Conservation (phyloP, 1,140 invertebrate genomes). For the Paracyclopina nana region DNA sequence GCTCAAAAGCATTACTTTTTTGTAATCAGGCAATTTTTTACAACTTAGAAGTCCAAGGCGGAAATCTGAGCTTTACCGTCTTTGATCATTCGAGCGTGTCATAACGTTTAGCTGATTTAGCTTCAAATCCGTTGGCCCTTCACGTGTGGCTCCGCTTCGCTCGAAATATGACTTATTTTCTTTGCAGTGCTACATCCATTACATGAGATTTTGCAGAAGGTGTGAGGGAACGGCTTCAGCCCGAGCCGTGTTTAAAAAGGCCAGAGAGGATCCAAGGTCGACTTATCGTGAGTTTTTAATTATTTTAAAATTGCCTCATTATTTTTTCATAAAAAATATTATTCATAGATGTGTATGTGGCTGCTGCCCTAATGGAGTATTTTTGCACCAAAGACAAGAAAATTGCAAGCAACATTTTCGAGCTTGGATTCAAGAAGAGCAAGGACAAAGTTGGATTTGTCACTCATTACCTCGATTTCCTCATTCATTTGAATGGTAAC, state of each 20-base stretch:
- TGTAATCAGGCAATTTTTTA: too few species aligned
- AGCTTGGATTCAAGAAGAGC: conserved; percentile 91
- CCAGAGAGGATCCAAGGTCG: conserved; percentile 65
- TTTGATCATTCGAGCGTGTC: too few species aligned
- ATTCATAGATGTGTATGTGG: conserved; percentile 84
- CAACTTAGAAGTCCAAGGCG: too few species aligned
- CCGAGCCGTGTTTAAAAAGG: conserved; percentile 78
- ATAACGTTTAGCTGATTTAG: too few species aligned
- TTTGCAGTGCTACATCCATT: conserved; percentile 77
- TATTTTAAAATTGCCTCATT: too few species aligned
- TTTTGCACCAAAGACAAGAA: conserved; percentile 98
- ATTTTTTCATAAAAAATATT: too few species aligned
- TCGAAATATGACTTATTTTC: conserved; percentile 17
- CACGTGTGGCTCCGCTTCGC: too few species aligned
- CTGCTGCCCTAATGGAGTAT: conserved; percentile 96
- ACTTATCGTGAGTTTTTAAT: too few species aligned
- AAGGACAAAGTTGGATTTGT: conserved; percentile 83
- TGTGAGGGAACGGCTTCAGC: conserved; percentile 96
- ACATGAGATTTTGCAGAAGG: conserved; percentile 93
- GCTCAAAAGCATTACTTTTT: too few species aligned
- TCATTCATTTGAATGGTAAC: conserved; percentile 88
- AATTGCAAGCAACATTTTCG: conserved; percentile 93
- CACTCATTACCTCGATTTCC: conserved; percentile 84
- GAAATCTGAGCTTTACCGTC: too few species aligned
- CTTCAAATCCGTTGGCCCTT: too few species aligned